phyloP scores from a whole-genome alignment of 2,113 vertebrate species.

The Urocitellus parryii region DNA sequence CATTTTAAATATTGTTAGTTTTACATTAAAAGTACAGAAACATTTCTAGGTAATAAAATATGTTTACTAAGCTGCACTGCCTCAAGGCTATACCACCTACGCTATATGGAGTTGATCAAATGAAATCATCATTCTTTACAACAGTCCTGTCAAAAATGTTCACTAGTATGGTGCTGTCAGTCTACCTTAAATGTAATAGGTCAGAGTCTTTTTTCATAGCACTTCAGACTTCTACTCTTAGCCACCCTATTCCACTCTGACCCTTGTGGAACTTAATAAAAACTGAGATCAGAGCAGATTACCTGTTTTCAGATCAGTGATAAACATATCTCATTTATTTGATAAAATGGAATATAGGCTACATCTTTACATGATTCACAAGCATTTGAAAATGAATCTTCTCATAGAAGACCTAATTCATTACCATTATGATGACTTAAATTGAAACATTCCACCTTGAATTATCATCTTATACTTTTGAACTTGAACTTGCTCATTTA shows the following conservation, averaged over 20 bases:
- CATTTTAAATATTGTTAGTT: slow-evolving; percentile 43
- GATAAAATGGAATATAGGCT: neutral
- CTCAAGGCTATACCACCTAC: slow-evolving; percentile 23
- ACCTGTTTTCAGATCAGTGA: neutral
- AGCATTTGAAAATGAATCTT: neutral
- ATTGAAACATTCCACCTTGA: neutral
- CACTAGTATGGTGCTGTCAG: neutral
- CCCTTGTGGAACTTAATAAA: neutral
- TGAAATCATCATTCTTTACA: slow-evolving; percentile 43
- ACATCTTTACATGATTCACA: neutral
- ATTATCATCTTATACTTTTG: neutral
- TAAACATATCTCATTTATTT: neutral
- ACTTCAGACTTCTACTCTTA: neutral
- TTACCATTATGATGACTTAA: neutral
- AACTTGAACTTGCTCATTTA: neutral
- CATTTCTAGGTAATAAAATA: slow-evolving; percentile 50
- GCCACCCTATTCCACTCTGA: neutral
- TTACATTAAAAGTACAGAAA: slow-evolving; percentile 21
- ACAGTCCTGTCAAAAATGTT: slow-evolving; percentile 43
- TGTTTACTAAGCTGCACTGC: slow-evolving; percentile 31
- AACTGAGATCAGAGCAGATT: neutral
- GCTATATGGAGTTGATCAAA: slow-evolving; percentile 33
- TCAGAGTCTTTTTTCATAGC: neutral
- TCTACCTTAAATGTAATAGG: neutral
- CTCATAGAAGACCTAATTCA: neutral